phyloP scores from a whole-genome alignment of 1,140 invertebrate genomes.

The Rhopalosiphum padi region DNA sequence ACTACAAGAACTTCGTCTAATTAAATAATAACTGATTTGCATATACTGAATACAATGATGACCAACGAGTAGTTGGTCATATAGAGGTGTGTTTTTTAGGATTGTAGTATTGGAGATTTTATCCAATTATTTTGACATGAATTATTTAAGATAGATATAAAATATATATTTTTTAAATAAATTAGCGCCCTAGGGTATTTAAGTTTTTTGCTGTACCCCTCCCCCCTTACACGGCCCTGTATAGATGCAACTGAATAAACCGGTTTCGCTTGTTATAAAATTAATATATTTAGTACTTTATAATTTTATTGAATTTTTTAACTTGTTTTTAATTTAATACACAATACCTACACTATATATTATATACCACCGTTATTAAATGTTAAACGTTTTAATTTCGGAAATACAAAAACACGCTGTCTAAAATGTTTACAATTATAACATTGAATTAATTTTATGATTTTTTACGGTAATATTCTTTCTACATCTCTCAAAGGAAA shows the following conservation, averaged over 20 bases:
- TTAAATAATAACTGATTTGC: not conserved
- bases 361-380: not conserved
- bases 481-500: not conserved
- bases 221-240: not conserved
- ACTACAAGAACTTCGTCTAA: not conserved
- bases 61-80: not conserved
- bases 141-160: constrained; percentile 8
- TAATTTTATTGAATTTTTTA: constrained; percentile 13
- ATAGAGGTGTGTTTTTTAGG: not conserved
- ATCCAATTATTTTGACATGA: not conserved
- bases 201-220: not conserved
- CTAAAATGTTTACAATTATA: not conserved
- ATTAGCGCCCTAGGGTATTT: not conserved
- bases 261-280: not conserved
- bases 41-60: not conserved
- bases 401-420: not conserved
- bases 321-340: not conserved
- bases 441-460: not conserved
- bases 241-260: not conserved
- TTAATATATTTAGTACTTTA: constrained; percentile 8
- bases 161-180: not conserved
- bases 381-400: constrained; percentile 3
- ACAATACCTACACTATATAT: not conserved
- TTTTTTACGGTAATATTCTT: not conserved
- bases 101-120: not conserved